These are phyloP conservation scores for Platorchestia sp. DNA, from an alignment of 1,140 invertebrate genomes.

Conservation along the genomic window DNA sequence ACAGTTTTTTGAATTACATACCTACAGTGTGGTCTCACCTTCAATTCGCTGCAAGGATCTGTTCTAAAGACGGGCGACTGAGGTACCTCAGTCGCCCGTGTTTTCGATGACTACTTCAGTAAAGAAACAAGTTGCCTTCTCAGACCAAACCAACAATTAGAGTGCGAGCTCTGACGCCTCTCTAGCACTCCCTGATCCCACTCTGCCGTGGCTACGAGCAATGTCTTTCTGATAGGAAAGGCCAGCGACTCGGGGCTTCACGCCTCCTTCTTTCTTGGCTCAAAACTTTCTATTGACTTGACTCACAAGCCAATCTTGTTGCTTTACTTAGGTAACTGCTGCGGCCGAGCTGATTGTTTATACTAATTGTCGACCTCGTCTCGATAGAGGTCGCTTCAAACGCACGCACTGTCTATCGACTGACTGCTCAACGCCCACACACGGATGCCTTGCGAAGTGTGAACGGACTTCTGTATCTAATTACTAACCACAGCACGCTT, in stretches of 20 bases:
- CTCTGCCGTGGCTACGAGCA: neutral
- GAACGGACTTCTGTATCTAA: neutral
- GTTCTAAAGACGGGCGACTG: neutral
- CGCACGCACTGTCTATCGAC: neutral
- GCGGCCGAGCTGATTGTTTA: neutral
- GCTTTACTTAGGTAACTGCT: neutral
- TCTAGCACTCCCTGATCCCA: neutral
- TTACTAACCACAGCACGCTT: neutral
- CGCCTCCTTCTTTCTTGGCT: neutral
- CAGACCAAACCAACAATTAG: constrained; percentile 31
- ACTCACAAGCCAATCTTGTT: neutral
- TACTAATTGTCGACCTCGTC: neutral
- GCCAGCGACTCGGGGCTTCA: neutral
- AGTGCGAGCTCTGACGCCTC: constrained; percentile 14
- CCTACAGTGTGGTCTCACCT: neutral
- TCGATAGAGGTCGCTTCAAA: neutral
- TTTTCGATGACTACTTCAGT: neutral
- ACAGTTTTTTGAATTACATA: neutral
- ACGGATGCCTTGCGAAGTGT: neutral
- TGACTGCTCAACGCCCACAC: neutral
- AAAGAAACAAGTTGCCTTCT: constrained; percentile 16
- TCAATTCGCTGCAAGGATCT: neutral
- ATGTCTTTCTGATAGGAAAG: neutral
- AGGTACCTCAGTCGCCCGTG: neutral
- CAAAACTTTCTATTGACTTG: neutral